Base-by-base conservation (phyloP, 2,113 vertebrate genomes). In the Opisthocomus hoazin region DNA sequence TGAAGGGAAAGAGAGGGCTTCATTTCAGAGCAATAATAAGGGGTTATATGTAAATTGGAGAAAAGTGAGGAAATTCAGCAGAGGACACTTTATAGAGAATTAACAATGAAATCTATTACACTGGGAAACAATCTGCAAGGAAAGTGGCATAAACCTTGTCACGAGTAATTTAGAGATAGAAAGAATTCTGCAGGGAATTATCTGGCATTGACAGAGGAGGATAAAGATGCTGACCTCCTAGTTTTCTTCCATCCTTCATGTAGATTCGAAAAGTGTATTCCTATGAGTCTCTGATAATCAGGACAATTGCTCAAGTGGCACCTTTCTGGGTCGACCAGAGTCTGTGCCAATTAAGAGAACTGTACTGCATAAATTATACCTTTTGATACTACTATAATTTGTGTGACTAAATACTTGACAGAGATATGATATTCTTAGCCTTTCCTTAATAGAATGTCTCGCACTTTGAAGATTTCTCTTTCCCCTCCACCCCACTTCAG, bases 361-460 rank as follows among this genome's bases (percentile, higher is more conserved):
- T 95, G 86, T 89, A 88, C 89, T 93, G 93, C 82, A 97, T 94
- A 96, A 94, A 95, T 97, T 94, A 95, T 76, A 97, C 93, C 92
- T 97, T 97, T 94, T 96, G 95, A 95, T 95, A 97, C 84, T 73
- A 93, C 95, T 93, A 60, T 94, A 89, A 97, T 96, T 94, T 93
- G 87, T 94, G 92, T 93, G 94, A 92, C 94, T 96, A 96, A 96
- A 92, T 84, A 93, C 96, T 97, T 94, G 93, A 94, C 93, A 91
- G 88, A 91, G 84, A 89, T 93, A 90, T 88, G 93, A 88, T 96
- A 95, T 96, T 93, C 96, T 77, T 95, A 88, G 93, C 94, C 92
- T 93, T 94, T 94, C 78, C 86, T 93, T 96, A 96, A 96, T 93
- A 96, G 96, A 92, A 87, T 66, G 87, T 76, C 92, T 94, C 8